phyloP scores from a whole-genome alignment of 92 coral and sea anemone species.

The Virgularia gustaviana region DNA sequence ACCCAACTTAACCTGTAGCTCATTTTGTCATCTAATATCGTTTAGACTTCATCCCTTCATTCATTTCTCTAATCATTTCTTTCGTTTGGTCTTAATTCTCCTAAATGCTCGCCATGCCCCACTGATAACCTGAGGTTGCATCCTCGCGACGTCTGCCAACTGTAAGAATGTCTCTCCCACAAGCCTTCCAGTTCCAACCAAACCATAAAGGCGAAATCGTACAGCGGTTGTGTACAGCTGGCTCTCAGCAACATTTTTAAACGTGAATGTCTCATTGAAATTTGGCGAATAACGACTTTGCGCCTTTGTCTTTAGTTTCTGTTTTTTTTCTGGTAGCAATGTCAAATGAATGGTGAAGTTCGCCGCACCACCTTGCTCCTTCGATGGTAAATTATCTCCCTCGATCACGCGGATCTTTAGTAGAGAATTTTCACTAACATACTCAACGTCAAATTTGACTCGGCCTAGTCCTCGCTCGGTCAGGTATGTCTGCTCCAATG shows the following conservation, averaged over 20 bases:
- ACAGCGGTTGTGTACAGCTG: conserved; percentile 80
- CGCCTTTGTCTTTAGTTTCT: conserved; percentile 80
- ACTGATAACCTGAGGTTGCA: conserved; percentile 47
- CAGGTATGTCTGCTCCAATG: conserved; percentile 38
- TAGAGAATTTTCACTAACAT: conserved; percentile 61
- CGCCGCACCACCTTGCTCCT: conserved; percentile 80
- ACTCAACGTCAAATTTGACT: conserved; percentile 61
- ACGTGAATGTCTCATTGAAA: conserved; percentile 84
- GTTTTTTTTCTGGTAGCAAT: conserved; percentile 73
- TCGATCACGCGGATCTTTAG: conserved; percentile 66
- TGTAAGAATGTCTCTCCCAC: conserved; percentile 78
- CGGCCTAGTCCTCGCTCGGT: conserved; percentile 58
- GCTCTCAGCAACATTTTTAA: conserved; percentile 72
- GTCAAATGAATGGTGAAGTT: conserved; percentile 76
- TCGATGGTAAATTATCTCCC: conserved; percentile 72
- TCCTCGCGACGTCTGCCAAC: conserved; percentile 82
- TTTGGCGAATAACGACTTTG: conserved; percentile 66
- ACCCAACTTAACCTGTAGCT: no score
- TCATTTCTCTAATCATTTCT: background rate
- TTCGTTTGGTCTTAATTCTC: background rate
- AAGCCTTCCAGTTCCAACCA: conserved; percentile 66
- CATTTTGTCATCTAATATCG: no score
- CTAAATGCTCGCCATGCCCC: conserved; percentile 49
- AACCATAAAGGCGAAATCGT: conserved; percentile 78
- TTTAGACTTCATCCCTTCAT: no score